A percentile compares a stretch with the other conserved stretches of the same genome.
These are phyloP conservation scores for Spisula solida DNA, from an alignment of 2,888 invertebrate species.

Conservation along the genomic window DNA sequence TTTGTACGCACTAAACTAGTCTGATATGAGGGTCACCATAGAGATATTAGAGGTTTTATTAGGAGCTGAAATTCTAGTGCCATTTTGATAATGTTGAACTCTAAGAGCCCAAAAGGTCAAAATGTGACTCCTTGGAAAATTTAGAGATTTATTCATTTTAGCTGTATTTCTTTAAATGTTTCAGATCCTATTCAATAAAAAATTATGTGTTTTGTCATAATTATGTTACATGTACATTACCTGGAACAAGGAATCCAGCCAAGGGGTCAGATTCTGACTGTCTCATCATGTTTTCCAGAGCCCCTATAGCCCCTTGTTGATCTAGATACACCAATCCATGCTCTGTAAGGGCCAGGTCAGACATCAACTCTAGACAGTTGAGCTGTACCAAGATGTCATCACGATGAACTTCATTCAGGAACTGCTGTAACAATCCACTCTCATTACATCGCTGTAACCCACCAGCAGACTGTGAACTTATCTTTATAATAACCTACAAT, in stretches of 20 bases:
- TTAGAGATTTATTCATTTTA: too few species aligned
- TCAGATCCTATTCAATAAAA: too few species aligned
- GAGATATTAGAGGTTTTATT: too few species aligned
- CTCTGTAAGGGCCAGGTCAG: constrained; percentile 91
- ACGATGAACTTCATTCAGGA: constrained; percentile 91
- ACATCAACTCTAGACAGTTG: constrained; percentile 93
- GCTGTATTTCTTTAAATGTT: too few species aligned
- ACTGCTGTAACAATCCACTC: constrained; percentile 90
- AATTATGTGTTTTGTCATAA: too few species aligned
- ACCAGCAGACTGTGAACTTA: constrained; percentile 88
- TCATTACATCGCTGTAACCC: constrained; percentile 90
- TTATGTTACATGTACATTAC: constrained; percentile 64
- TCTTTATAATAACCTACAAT: constrained; percentile 66
- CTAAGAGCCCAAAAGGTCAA: too few species aligned
- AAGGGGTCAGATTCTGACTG: constrained; percentile 90
- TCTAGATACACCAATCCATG: constrained; percentile 93
- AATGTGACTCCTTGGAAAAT: too few species aligned
- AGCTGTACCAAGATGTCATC: constrained; percentile 93
- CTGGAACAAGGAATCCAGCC: constrained; percentile 91
- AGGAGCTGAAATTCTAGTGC: too few species aligned
- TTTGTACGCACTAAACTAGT: too few species aligned
- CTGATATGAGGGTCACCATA: too few species aligned
- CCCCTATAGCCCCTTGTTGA: constrained; percentile 90
- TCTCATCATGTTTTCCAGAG: constrained; percentile 90
- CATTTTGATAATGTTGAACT: too few species aligned